Percentiles rank a stretch among this genome's conserved stretches.
Conservation (phyloP, 2,797 vertebrate genomes). For the Lithobates sylvaticus region DNA sequence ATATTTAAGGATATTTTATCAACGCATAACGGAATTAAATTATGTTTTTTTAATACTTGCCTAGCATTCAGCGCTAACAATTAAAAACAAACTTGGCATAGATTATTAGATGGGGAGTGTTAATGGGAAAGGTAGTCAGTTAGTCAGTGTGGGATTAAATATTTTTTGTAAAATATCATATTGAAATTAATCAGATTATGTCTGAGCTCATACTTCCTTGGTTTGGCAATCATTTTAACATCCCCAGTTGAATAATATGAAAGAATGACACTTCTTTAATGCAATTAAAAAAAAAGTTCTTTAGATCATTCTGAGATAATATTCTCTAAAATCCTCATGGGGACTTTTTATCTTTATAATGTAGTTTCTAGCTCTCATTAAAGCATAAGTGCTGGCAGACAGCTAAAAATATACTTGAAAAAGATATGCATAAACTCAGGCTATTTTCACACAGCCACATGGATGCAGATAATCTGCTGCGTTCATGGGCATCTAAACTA, state of each 20-base stretch:
- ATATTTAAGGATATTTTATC: too few relatives aligned
- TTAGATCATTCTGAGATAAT: constrained; percentile 6
- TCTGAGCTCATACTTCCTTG: background rate
- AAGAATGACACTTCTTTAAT: constrained; percentile 11
- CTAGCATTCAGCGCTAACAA: background rate
- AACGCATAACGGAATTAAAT: too few relatives aligned
- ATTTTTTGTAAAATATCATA: background rate
- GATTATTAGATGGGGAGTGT: background rate
- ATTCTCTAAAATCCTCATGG: background rate
- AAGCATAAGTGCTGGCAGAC: too few relatives aligned
- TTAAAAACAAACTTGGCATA: background rate
- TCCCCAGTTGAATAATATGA: background rate
- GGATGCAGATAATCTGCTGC: too few relatives aligned
- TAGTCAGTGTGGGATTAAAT: constrained; percentile 14
- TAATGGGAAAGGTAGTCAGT: background rate
- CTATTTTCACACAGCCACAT: too few relatives aligned
- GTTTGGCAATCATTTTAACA: background rate
- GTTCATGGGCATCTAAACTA: too few relatives aligned
- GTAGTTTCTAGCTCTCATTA: background rate
- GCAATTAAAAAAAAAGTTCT: constrained; percentile 12
- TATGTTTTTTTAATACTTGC: too few relatives aligned
- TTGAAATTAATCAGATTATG: background rate
- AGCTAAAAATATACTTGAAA: too few relatives aligned
- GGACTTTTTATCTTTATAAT: background rate
- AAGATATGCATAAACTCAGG: too few relatives aligned